Base-by-base conservation (phyloP, 1,140 invertebrate species). In the Hycleus cichorii region DNA sequence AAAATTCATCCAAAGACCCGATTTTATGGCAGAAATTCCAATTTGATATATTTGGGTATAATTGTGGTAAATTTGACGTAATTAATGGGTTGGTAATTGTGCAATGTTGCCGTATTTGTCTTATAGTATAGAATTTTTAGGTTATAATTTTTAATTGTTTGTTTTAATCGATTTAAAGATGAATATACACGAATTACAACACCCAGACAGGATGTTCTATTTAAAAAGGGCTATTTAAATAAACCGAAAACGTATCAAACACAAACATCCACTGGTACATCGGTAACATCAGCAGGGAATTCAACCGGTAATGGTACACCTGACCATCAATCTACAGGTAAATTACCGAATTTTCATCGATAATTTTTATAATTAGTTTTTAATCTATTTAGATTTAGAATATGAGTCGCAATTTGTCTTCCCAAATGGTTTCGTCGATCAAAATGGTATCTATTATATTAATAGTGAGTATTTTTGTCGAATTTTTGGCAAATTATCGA, bases 171-270 rank as follows among this genome's bases (percentile, higher is more conserved):
- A 46, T 39, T 74, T 76, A 11, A 69, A 83, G 83, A 85, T 62
- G 84, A 86, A 71, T 87, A 87, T 68, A 86, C 84, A 53, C 80
- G 81, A 63, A 85, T 87, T 60, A 84, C 83, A 7, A 85, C 85
- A 0, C 85, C 85, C 6, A 73, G 85, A 49, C 84, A 86, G 70
- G 85, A 87, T 64, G 79, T 87, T n/a, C 72, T 87, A 54, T 86
- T 87, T 69, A 87, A 87, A 69, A 87, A 86, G 67, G 82, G 84
- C 24, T 86, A 86, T 65, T 72, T 86, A 39, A 81, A 79, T 50
- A 78, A 80, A 61, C 83, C 81, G 63, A 83, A 81, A 58, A 74
- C 75, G 3, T 78, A 70, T 51, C 65, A 71, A 39, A 72, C 64
- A 49, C 70, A 72, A 63, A 71, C 71, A 39, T 72, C 72, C 4